Base-by-base conservation (phyloP, 2,113 vertebrate species). In the Mormyrus lacerda region DNA sequence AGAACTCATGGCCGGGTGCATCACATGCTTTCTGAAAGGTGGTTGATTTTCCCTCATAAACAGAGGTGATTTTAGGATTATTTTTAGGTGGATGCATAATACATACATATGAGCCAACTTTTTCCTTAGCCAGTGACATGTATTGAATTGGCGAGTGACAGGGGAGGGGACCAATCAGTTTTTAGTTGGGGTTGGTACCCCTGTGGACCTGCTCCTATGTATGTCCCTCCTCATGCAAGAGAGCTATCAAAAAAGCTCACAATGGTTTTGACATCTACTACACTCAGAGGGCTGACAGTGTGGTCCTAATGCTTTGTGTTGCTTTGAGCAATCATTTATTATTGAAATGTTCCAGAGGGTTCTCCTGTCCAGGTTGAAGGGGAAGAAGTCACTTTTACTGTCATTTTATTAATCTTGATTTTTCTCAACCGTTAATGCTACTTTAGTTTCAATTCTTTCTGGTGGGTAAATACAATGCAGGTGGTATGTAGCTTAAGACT, bases 221-320 rank as follows among this genome's bases (percentile, higher is more conserved):
- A 69, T 11, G n/a, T 27, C n/a, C 61, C 61, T 69, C 9, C 61
- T 31, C 61, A 48, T 19, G 84, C 7, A 89, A 27, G 45, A 15
- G n/a, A 79, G 6, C 21, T 47, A n/a, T 88, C 85, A 50, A 91
- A 89, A 35, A 91, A 91, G 92, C 92, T 90, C 89, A 89, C 91
- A 93, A 91, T 88, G 88, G 93, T 92, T 93, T 91, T 91, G 92
- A 93, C 91, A 92, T 89, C 89, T 90, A 93, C 90, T 91, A 89
- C 94, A 93, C 90, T 92, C 91, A 93, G 47, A 45, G 69, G 90
- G 51, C 85, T 17, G 85, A 91, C 85, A 92, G 94, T 94, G 91
- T 92, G 95, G 93, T 58, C 94, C 94, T 95, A 94, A 95, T 94
- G 92, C 85, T 89, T 90, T 92, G 93, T 92, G 92, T 93, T 92